Conservation (phyloP, 2,797 vertebrate species). For the Stomatorhinus walkeri region DNA sequence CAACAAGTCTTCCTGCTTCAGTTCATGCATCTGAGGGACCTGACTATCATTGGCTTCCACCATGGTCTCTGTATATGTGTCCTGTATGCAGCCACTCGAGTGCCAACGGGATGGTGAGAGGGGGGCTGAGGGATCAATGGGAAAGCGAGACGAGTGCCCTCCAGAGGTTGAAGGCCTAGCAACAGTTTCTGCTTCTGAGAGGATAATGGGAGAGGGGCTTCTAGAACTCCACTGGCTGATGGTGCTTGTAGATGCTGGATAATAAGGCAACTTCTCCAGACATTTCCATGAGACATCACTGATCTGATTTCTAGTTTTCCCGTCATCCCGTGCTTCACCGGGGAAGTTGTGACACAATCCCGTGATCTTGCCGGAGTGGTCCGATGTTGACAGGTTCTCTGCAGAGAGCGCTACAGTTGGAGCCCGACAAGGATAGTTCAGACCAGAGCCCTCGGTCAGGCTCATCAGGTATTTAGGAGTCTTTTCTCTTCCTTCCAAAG, state of each 20-base stretch:
- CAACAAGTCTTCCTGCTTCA: background rate
- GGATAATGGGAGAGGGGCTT: background rate
- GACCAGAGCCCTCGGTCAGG: conserved; percentile 8
- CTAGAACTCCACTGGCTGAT: background rate
- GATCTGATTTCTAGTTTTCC: background rate
- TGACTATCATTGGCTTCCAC: background rate
- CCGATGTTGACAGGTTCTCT: conserved; percentile 1
- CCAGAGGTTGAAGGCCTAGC: background rate
- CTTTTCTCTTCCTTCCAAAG: background rate
- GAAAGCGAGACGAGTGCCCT: background rate
- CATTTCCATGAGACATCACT: background rate
- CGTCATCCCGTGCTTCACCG: background rate
- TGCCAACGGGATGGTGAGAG: background rate
- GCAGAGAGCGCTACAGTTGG: background rate
- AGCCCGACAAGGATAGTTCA: background rate
- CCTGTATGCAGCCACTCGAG: background rate
- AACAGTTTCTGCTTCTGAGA: background rate
- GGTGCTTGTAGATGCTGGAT: background rate
- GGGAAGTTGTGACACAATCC: background rate
- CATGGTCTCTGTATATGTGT: background rate
- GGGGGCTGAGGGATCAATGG: background rate
- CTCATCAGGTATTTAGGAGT: background rate
- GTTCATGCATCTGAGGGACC: background rate
- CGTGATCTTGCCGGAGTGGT: background rate
- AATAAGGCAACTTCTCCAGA: background rate